Percentiles rank a stretch among this genome's conserved stretches.
Evolutionary conservation across 2,888 invertebrate genomes (phyloP).

Genomic region (Mesochorus sp.): DNA sequence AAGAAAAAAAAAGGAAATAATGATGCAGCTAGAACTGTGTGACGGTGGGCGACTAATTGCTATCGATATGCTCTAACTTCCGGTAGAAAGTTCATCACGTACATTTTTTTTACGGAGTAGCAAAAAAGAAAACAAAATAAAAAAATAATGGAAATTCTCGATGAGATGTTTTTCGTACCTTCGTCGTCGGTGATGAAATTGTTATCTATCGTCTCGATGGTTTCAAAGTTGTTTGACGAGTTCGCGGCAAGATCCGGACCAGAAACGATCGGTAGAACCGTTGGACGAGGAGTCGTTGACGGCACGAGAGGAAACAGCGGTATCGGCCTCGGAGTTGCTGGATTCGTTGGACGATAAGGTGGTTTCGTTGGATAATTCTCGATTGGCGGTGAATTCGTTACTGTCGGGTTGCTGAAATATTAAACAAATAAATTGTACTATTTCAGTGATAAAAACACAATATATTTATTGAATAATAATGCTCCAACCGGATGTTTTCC

Average conservation of each 20-base stretch:
- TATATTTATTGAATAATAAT: neutral
- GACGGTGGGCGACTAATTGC: slow-evolving; percentile 27
- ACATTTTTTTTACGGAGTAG: neutral
- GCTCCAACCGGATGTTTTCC: no score
- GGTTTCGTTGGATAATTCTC: slow-evolving; percentile 83
- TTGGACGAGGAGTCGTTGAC: slow-evolving; percentile 61
- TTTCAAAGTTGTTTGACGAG: slow-evolving; percentile 66
- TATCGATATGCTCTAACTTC: slow-evolving; percentile 1
- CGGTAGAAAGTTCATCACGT: neutral
- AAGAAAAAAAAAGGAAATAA: slow-evolving; percentile 8
- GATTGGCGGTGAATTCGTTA: slow-evolving; percentile 56
- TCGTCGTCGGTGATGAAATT: slow-evolving; percentile 80
- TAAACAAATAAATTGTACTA: neutral
- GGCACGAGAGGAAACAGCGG: slow-evolving; percentile 74
- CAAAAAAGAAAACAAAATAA: no score
- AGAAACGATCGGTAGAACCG: slow-evolving; percentile 51
- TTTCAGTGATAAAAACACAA: no score
- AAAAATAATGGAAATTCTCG: neutral
- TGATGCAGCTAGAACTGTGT: slow-evolving; percentile 21
- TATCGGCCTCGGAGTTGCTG: slow-evolving; percentile 83
- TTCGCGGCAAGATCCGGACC: slow-evolving; percentile 65
- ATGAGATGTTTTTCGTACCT: slow-evolving; percentile 69
- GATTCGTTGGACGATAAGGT: slow-evolving; percentile 78
- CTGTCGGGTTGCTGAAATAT: slow-evolving; percentile 56
- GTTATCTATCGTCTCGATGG: slow-evolving; percentile 73